Base-by-base conservation (phyloP, 2,113 vertebrate species). In the Gopherus evgoodei region DNA sequence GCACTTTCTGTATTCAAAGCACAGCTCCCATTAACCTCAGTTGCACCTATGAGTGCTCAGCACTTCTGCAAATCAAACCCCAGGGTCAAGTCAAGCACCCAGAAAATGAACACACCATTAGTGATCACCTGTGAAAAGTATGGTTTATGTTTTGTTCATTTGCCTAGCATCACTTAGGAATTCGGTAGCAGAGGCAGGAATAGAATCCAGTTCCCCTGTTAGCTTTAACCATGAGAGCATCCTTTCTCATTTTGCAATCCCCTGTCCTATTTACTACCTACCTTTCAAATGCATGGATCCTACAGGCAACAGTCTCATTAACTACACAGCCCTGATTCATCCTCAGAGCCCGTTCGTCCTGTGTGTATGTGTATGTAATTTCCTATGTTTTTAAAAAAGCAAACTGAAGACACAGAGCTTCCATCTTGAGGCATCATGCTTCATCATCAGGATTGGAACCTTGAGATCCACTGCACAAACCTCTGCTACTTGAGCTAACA, bases 1-100 rank as follows among this genome's bases (percentile, higher is more conserved):
- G 84, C 17, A 38, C 65, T 69, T 69, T n/a, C 62, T n/a, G n/a
- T 69, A 8, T n/a, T 69, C 35, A 69, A 69, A 62, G 52, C 3
- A 1, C 10, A 62, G 69, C 92, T 97, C 91, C 81, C 87, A 84
- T 75, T 96, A 94, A 88, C 85, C 84, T 90, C 87, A 96, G 62
- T 76, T 44, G 38, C 24, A 76, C 5, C 72, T 76, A n/a, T 69
- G 35, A n/a, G 62, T 69, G 62, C 31, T 69, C 35, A n/a, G 38
- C 87, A 0, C 83, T 92, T 94, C 89, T 96, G 91, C 83, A 92
- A 86, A 96, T 57, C 81, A 76, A 62, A 13, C 24, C 81, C 29
- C 65, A 87, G 35, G 35, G 80, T 94, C 89, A 87, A 3, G 0
- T 94, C 91, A 90, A 4, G 8, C 94, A 69, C 35, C 62, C 62